Evolutionary conservation across 2,113 vertebrate species (phyloP).

Genomic region (Aphelocoma coerulescens): DNA sequence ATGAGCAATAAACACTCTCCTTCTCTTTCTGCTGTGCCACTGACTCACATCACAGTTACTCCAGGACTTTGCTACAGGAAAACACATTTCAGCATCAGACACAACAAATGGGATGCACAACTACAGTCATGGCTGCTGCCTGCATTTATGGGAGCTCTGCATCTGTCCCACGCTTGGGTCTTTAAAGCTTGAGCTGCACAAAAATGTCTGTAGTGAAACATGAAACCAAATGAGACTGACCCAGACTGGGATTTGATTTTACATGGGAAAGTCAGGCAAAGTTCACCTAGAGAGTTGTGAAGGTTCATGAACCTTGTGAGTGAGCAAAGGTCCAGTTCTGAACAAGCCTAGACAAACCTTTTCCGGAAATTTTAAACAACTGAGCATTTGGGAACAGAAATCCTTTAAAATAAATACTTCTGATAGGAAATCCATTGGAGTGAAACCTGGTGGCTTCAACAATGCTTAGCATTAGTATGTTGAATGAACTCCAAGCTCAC

Average conservation of each 20-base stretch:
- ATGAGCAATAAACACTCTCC: background rate
- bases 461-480: background rate
- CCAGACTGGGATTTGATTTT: slow-evolving; percentile 8
- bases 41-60: background rate
- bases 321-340: background rate
- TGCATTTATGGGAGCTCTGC: background rate
- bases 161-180: background rate
- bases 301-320: slow-evolving; percentile 35
- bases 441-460: background rate
- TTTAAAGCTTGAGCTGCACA: background rate
- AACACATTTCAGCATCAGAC: background rate
- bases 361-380: background rate
- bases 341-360: background rate
- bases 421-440: background rate
- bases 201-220: background rate
- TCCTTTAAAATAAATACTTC: background rate
- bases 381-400: background rate
- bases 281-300: slow-evolving; percentile 27
- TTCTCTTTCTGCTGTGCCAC: background rate
- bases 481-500: background rate
- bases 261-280: slow-evolving; percentile 5
- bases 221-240: background rate
- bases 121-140: background rate
- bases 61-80: background rate
- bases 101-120: background rate